Evolutionary conservation across 2,888 invertebrate genomes (phyloP), one percentile per base, ranked within the genome.

Genomic region (Eupeodes latifasciatus): DNA sequence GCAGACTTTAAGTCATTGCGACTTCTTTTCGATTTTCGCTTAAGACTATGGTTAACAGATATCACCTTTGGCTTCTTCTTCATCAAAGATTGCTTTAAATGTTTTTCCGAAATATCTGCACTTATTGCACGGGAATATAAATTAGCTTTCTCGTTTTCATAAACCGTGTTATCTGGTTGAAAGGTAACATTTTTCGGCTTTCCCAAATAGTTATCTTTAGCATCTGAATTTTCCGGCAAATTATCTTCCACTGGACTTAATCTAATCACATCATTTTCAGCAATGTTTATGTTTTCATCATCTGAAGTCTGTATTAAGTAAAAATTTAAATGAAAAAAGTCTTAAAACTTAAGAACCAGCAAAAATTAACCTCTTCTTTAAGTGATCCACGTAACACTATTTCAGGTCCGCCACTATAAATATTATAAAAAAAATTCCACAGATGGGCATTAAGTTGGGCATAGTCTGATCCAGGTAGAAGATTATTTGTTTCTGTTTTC

Each of bases 321-420:
- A 2, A 44, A 62, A 66, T 11, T 61, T 53, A 16, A 11, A 49
- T 53, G 12, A 62, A 27, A 34, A 47, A n/a, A 40, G 3, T 2
- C 16, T 19, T 55, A 16, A 47, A 53, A 14, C 79, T 77, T 12
- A 64, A 49, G 47, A 47, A 40, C 80, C 67, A 61, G 0, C 16
- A 51, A 51, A 51, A 55, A 57, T 53, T 53, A 55, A 67, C 93
- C 81, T 93, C 92, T 69, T 92, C 92, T 12, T 91, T 91, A 0
- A 93, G 71, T 4, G 92, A 91, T 34, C 90, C 90, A 44, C 90
- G 85, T 14, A 94, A 82, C 75, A 93, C 92, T n/a, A 98, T 95
- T 92, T 97, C 97, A 0, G 98, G 98, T 0, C 98, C 98, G 1
- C 98, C 98, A 11, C 97, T 97, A 92, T 99, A 99, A 75, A 97